Conservation (phyloP, 1,140 invertebrate genomes). For the Anastrepha obliqua region DNA sequence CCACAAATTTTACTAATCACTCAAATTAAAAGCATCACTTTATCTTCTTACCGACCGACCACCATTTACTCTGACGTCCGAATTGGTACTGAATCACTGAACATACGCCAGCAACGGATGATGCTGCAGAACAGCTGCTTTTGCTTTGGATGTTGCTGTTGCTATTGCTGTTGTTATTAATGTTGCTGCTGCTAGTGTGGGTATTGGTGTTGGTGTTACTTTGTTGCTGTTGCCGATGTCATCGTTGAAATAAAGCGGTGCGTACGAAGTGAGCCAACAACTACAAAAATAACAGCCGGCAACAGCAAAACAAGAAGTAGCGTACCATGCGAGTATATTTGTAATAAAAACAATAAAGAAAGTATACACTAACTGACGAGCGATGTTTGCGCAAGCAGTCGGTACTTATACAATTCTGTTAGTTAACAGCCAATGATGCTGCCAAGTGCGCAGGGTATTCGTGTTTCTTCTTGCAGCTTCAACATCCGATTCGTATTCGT, state of each 20-base stretch:
- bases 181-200: not conserved
- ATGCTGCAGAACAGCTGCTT: conserved; percentile 45
- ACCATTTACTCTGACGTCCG: conserved; percentile 40
- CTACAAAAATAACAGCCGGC: conserved; percentile 24
- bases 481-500: conserved; percentile 44
- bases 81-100: conserved; percentile 49
- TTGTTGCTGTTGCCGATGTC: conserved; percentile 20
- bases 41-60: not conserved
- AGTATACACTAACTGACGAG: not conserved
- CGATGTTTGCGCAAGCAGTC: not conserved
- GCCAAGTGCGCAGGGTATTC: not conserved
- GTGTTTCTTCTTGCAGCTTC: conserved; percentile 26
- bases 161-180: not conserved
- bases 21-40: not conserved
- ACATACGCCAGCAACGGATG: conserved; percentile 22
- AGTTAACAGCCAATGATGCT: conserved; percentile 12
- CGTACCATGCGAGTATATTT: not conserved
- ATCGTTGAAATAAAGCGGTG: conserved; percentile 20
- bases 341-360: conserved; percentile 1
- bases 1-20: not conserved
- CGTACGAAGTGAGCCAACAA: conserved; percentile 10
- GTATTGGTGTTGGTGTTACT: not conserved
- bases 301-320: not conserved
- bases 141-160: not conserved
- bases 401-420: not conserved